Evolutionary conservation across 37 sponge, comb jelly and placozoan species (phyloP), one percentile per base, ranked within the genome.

Genomic region (Beroe forskalii): DNA sequence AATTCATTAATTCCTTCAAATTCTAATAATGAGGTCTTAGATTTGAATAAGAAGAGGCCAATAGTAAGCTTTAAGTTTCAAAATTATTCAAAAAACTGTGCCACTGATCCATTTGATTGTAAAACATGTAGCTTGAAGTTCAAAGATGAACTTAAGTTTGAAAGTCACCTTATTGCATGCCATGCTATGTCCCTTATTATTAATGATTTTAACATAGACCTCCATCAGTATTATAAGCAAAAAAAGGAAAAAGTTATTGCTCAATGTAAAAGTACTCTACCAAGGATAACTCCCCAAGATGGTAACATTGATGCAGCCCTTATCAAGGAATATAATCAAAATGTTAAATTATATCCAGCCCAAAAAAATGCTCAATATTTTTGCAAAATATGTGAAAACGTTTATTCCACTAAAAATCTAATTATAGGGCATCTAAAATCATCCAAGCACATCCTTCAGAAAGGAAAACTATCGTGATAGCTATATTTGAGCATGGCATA

Each of bases 361-460:
- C 55, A 41, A 23, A 80, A 80, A 80, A 44, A 80, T 44, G 0
- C 32, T 36, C 72, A 69, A 32, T 80, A 28, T 37, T 44, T 80
- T 41, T 80, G 86, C 30, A 44, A 44, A 41, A 80, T 28, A n/a
- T 80, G 86, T 44, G 86, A 80, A 44, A 80, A 44, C 27, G 35
- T 80, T 44, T 80, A 80, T 38, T 80, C 44, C 55, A 80, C 86
- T 43, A 80, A 80, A 38, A 80, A 80, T 80, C 40, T 80, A 17
- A 80, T 80, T 28, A 44, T 80, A 6, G 86, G 35, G 48, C 86
- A 80, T 30, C 30, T 80, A 25, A 80, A 80, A 30, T 80, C 86
- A 17, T 48, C 86, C 40, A 80, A 80, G 35, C 86, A 80, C 32
- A 36, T 69, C 35, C 72, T 69, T 69, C 72, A 3, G 1, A 80